phyloP scores from a whole-genome alignment of 2,797 vertebrate species.

The Acanthurus tractus region DNA sequence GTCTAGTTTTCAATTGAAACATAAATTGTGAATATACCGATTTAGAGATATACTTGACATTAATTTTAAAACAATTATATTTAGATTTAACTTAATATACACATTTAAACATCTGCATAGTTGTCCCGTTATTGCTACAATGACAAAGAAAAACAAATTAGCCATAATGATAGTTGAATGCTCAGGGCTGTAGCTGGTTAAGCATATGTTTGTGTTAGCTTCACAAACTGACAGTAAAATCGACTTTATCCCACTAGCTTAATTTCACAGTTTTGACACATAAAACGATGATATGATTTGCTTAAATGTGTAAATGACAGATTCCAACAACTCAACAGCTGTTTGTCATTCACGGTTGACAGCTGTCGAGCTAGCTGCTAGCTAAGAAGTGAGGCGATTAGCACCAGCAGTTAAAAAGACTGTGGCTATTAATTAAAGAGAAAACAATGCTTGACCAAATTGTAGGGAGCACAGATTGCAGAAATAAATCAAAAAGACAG shows the following conservation, averaged over 20 bases:
- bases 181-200: neutral
- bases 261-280: constrained; percentile 1
- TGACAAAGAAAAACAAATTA: neutral
- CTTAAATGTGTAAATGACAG: neutral
- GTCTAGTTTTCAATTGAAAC: too few species aligned
- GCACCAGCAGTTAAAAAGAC: neutral
- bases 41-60: too few species aligned
- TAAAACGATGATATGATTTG: neutral
- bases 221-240: constrained; percentile 1
- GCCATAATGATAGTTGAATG: neutral
- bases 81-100: too few species aligned
- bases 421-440: neutral
- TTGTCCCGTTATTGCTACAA: neutral
- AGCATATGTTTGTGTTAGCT: neutral
- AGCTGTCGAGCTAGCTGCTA: neutral
- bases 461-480: neutral
- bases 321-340: neutral
- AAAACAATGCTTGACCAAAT: neutral
- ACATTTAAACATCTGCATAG: neutral
- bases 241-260: neutral
- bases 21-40: too few species aligned
- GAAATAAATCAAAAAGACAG: neutral
- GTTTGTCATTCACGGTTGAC: neutral
- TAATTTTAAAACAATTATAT: too few species aligned
- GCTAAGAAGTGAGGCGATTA: neutral